Evolutionary conservation across 2,888 invertebrate genomes (phyloP), one percentile per base, ranked within the genome.

Genomic region (Patella depressa): DNA sequence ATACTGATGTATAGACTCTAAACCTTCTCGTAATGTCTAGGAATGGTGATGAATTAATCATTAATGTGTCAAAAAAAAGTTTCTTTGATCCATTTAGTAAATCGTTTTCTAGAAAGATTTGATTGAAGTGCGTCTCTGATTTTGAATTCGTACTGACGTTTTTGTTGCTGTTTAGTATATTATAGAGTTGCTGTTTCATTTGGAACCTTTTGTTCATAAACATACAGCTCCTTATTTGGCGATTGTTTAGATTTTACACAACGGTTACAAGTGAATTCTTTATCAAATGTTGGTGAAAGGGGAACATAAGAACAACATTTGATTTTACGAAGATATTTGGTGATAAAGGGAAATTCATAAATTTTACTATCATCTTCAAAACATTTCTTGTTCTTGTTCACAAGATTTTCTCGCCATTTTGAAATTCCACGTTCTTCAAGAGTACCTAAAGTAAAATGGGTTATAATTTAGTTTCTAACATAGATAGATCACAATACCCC

Each of bases 351-450:
- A 14, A 82, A 72, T 15, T 86, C 84, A 73, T 86, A 86, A n/a
- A 15, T 17, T 45, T 29, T 59, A 29, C 29, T 71, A 14, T 53
- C 69, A 73, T 71, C 24, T 74, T 34, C 19, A 71, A 53, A 55
- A 71, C 69, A 59, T 71, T 74, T 15, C 34, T 72, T 34, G 15
- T 57, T 29, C 53, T 53, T 19, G 76, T 82, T 70, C 2, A 78
- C 69, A 12, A 78, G 72, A 55, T 65, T 79, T 45, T 79, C 69
- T 55, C 84, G 79, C 86, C 86, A 86, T 72, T 81, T 79, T 14
- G 77, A n/a, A 15, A 86, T 80, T 7, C 86, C 86, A 11, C 86
- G 73, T 74, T 86, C 86, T 76, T 85, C 84, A 0, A 78, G 72
- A 0, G 85, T 80, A 7, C 86, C 86, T 86, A 59, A 4, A 81